Evolutionary conservation across 2,888 invertebrate genomes (phyloP).

Genomic region (Oligia strigilis): DNA sequence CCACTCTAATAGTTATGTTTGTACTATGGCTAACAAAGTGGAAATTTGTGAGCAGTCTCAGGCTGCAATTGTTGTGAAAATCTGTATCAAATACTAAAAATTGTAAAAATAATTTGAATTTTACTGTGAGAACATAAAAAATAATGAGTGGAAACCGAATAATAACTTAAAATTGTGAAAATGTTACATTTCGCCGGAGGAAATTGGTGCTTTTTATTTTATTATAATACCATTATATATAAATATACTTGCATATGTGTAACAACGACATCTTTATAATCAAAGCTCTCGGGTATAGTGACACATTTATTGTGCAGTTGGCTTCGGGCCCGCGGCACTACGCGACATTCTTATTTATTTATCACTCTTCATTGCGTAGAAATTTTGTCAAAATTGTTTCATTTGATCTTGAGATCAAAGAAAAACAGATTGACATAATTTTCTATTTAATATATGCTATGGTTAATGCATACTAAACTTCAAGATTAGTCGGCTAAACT

Average conservation of each 20-base stretch:
- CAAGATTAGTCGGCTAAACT: slow-evolving; percentile 54
- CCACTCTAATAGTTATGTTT: slow-evolving; percentile 51
- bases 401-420: slow-evolving; percentile 69
- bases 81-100: slow-evolving; percentile 16
- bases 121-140: slow-evolving; percentile 43
- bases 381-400: slow-evolving; percentile 67
- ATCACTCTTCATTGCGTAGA: slow-evolving; percentile 63
- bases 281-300: slow-evolving; percentile 65
- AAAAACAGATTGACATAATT: slow-evolving; percentile 66
- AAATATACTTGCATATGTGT: slow-evolving; percentile 66
- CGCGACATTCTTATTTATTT: slow-evolving; percentile 66
- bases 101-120: slow-evolving; percentile 17
- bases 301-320: slow-evolving; percentile 70
- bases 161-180: slow-evolving; percentile 41
- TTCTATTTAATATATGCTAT: slow-evolving; percentile 57
- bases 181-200: slow-evolving; percentile 32
- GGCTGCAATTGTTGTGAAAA: slow-evolving; percentile 40
- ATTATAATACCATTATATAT: slow-evolving; percentile 53
- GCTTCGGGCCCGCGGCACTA: slow-evolving; percentile 61
- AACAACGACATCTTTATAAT: slow-evolving; percentile 66
- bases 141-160: slow-evolving; percentile 49
- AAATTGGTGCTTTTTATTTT: slow-evolving; percentile 55
- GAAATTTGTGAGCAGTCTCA: slow-evolving; percentile 24
- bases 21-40: slow-evolving; percentile 34
- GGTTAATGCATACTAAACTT: slow-evolving; percentile 56